These are phyloP conservation scores for Lycaon pictus DNA, from an alignment of 2,113 vertebrate genomes.

Conservation along the genomic window DNA sequence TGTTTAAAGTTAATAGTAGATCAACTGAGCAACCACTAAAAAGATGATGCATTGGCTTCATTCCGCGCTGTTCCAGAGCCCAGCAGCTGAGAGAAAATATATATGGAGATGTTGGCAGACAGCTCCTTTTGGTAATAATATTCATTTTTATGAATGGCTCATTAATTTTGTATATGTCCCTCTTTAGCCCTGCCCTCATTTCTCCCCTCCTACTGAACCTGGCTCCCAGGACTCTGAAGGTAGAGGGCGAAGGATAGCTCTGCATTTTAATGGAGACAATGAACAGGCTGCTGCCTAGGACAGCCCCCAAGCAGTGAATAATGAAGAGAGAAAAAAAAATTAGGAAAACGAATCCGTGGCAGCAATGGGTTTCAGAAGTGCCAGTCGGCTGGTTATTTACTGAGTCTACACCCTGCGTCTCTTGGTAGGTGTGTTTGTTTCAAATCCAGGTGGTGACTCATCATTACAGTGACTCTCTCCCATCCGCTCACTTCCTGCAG, in stretches of 20 bases:
- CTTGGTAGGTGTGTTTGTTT: conserved; percentile 39
- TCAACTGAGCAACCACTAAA: conserved; percentile 50
- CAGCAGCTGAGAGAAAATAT: conserved; percentile 48
- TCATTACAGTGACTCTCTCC: not conserved
- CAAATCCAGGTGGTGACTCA: conserved; percentile 53
- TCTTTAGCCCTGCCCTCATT: conserved; percentile 49
- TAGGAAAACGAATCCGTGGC: not conserved
- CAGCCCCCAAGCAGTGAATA: not conserved
- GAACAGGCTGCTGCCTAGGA: not conserved
- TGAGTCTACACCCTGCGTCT: not conserved
- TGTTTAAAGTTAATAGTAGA: conserved; percentile 38
- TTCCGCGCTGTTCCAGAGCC: not conserved
- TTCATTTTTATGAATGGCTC: conserved; percentile 63
- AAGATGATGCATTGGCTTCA: conserved; percentile 42
- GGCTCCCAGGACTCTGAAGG: not conserved
- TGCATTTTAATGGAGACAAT: not conserved
- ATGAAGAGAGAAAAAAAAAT: not conserved
- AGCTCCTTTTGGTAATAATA: conserved; percentile 61
- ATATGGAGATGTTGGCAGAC: conserved; percentile 31
- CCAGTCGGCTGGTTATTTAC: conserved; percentile 21
- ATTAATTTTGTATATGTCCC: conserved; percentile 63
- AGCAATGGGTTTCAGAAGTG: conserved; percentile 26
- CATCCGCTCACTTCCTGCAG: not conserved
- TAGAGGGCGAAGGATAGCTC: not conserved
- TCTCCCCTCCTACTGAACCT: not conserved